Conservation (phyloP, 2,113 vertebrate species). For the Alligator sinensis region DNA sequence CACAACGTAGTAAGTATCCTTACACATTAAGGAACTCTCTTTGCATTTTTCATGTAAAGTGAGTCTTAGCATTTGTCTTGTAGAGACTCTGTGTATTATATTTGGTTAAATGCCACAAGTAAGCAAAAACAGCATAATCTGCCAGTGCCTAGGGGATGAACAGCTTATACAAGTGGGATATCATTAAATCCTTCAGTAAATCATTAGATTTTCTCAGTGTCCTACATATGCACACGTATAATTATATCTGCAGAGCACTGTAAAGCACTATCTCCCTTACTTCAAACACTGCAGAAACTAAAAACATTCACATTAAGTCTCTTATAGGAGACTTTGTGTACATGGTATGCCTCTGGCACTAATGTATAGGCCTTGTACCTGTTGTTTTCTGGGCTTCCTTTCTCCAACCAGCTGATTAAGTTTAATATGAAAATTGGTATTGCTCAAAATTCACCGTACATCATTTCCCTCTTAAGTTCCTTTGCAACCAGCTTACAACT, state of each 20-base stretch:
- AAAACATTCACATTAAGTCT: not conserved
- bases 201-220: conserved; percentile 37
- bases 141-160: conserved; percentile 42
- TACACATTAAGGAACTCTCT: not conserved
- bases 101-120: conserved; percentile 39
- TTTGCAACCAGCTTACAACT: not conserved
- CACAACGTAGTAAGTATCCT: not conserved
- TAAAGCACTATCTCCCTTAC: conserved; percentile 22
- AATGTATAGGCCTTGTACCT: not conserved
- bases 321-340: not conserved
- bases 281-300: conserved; percentile 21
- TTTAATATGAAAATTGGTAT: not conserved
- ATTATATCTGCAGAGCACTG: not conserved
- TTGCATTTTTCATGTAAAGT: conserved; percentile 4
- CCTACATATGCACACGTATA: conserved; percentile 33
- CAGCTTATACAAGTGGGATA: conserved; percentile 41
- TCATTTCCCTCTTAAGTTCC: not conserved
- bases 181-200: conserved; percentile 58
- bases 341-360: not conserved
- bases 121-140: conserved; percentile 45
- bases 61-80: conserved; percentile 20
- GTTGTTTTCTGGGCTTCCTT: not conserved
- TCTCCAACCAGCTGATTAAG: not conserved
- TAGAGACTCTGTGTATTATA: not conserved
- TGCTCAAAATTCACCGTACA: not conserved